Evolutionary conservation across 1,140 invertebrate species (phyloP).

Genomic region (Listronotus oregonensis): DNA sequence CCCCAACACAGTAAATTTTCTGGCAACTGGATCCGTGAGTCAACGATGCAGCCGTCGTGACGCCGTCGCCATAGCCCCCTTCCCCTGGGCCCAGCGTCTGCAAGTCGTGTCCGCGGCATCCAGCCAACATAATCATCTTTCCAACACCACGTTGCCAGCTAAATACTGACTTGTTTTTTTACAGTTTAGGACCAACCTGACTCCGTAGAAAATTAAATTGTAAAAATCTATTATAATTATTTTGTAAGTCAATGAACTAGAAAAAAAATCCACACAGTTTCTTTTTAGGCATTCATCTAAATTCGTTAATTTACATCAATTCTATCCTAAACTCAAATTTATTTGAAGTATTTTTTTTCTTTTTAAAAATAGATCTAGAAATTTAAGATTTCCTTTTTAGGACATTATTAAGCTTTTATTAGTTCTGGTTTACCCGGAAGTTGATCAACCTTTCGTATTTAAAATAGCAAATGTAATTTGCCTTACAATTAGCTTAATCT

Average conservation of each 20-base stretch:
- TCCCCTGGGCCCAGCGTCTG: neutral
- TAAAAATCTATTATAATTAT: neutral
- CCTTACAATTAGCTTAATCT: no score
- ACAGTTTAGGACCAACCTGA: neutral
- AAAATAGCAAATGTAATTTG: no score
- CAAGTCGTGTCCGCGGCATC: conserved; percentile 10
- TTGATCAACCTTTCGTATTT: no score
- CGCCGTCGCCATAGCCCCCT: conserved; percentile 17
- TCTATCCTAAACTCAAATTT: no score
- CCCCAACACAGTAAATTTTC: conserved; percentile 24
- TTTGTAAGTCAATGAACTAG: no score
- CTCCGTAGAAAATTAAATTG: neutral
- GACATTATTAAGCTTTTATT: no score
- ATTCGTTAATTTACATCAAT: no score
- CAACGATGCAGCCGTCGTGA: conserved; percentile 34
- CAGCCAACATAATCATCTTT: conserved; percentile 27
- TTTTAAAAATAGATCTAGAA: no score
- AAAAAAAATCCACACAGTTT: neutral
- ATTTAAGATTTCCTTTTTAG: no score
- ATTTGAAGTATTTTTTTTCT: no score
- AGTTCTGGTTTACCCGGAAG: no score
- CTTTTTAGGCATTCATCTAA: no score
- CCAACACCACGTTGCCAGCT: conserved; percentile 26
- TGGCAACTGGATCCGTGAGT: conserved; percentile 32
- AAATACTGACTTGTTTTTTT: neutral